Conservation (phyloP, 1,140 invertebrate genomes). For the Diachasmimorpha longicaudata region DNA sequence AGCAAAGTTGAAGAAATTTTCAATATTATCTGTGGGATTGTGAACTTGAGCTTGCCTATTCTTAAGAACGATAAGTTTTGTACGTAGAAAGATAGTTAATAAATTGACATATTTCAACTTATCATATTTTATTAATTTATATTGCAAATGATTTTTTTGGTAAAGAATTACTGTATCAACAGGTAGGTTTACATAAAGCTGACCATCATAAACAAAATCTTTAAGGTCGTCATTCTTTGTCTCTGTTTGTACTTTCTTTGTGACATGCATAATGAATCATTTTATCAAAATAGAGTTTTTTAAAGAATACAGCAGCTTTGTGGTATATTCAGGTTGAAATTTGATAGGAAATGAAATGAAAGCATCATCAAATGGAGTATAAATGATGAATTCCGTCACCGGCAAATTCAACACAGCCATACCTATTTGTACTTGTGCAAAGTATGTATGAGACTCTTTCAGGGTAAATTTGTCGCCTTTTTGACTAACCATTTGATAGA, state of each 20-base stretch:
- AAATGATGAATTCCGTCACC: constrained; percentile 27
- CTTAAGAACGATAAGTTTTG: neutral
- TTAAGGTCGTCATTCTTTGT: neutral
- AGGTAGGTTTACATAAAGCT: too few relatives aligned
- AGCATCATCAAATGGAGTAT: constrained; percentile 24
- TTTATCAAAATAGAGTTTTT: constrained; percentile 3
- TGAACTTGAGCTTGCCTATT: constrained; percentile 3
- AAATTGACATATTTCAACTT: too few relatives aligned
- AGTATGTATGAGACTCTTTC: constrained; percentile 30
- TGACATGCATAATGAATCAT: constrained; percentile 18
- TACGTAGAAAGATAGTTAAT: too few relatives aligned
- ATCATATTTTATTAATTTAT: too few relatives aligned
- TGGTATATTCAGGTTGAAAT: neutral
- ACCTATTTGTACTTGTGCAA: constrained; percentile 33
- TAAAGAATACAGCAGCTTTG: constrained; percentile 9
- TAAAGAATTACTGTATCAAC: too few relatives aligned
- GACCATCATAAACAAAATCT: too few relatives aligned
- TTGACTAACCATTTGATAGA: neutral
- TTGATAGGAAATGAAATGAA: neutral
- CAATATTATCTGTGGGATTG: neutral
- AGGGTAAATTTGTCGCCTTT: constrained; percentile 8
- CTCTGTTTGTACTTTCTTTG: neutral
- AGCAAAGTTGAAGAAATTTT: neutral
- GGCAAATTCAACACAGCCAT: constrained; percentile 31
- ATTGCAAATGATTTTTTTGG: too few relatives aligned